Evolutionary conservation across 2,888 invertebrate species (phyloP).

Genomic region (Dynastes maya): DNA sequence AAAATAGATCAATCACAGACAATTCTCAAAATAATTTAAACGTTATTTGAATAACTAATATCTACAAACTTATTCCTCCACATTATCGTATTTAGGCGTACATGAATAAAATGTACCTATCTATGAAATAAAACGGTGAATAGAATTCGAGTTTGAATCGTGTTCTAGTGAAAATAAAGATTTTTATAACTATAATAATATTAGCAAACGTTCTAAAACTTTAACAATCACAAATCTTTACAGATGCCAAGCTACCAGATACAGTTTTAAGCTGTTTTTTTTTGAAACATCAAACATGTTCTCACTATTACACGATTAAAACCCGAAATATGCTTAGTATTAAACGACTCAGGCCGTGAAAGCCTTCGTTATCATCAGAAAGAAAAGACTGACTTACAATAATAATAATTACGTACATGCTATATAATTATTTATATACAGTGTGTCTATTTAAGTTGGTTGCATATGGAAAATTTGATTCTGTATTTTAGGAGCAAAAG

Average conservation of each 20-base stretch:
- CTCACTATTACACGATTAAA: too few species aligned
- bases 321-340: conserved; percentile 36
- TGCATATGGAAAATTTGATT: too few species aligned
- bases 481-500: too few species aligned
- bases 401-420: conserved; percentile 8
- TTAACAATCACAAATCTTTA: too few species aligned
- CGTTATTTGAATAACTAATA: conserved; percentile 51
- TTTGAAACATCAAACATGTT: too few species aligned
- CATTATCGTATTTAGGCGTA: conserved; percentile 33
- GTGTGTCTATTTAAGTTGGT: too few species aligned
- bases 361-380: neutral
- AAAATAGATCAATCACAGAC: conserved; percentile 71
- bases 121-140: neutral
- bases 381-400: conserved; percentile 38
- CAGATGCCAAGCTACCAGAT: too few species aligned
- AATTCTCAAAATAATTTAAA: conserved; percentile 70
- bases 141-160: neutral
- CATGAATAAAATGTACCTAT: conserved; percentile 12
- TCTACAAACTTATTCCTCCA: conserved; percentile 57
- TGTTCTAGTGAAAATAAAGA: too few species aligned
- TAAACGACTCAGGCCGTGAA: neutral
- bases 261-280: too few species aligned
- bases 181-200: too few species aligned
- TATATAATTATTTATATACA: conserved; percentile 20
- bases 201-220: too few species aligned